phyloP scores from a whole-genome alignment of 37 sponge, comb jelly and placozoan species.

The Hormiphora californensis region DNA sequence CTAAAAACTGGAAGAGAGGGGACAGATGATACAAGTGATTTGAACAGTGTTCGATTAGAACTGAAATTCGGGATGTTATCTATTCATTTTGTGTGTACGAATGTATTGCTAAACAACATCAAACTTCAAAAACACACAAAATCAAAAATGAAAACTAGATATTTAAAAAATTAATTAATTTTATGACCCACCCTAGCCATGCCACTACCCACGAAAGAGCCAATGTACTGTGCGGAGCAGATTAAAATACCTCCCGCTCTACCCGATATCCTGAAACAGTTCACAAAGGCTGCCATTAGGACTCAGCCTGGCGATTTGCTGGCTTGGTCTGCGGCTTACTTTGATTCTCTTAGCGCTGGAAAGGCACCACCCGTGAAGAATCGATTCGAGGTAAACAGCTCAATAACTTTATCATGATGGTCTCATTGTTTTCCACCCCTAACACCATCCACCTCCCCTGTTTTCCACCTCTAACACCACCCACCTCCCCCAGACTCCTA shows the following conservation, averaged over 20 bases:
- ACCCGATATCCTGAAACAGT: constrained; percentile 86
- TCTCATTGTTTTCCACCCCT: neutral
- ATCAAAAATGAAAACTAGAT: too few species aligned
- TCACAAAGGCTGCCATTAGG: constrained; percentile 95
- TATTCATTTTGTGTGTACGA: too few species aligned
- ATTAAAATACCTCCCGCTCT: constrained; percentile 89
- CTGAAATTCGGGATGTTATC: too few species aligned
- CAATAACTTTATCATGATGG: neutral
- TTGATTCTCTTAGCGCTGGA: constrained; percentile 69
- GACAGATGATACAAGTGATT: too few species aligned
- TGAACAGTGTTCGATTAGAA: too few species aligned
- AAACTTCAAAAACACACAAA: too few species aligned
- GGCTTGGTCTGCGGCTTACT: constrained; percentile 93
- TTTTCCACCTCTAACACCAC: neutral
- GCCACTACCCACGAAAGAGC: constrained; percentile 60
- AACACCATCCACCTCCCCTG: neutral
- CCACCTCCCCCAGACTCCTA: neutral
- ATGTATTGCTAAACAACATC: too few species aligned
- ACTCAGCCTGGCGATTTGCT: constrained; percentile 89
- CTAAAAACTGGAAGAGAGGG: too few species aligned
- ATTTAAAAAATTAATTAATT: neutral
- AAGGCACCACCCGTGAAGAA: constrained; percentile 83
- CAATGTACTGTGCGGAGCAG: constrained; percentile 91
- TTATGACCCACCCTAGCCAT: neutral
- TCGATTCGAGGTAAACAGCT: constrained; percentile 61